These are phyloP conservation scores for Phasia obesa DNA, from an alignment of 2,888 invertebrate species.

Conservation along the genomic window DNA sequence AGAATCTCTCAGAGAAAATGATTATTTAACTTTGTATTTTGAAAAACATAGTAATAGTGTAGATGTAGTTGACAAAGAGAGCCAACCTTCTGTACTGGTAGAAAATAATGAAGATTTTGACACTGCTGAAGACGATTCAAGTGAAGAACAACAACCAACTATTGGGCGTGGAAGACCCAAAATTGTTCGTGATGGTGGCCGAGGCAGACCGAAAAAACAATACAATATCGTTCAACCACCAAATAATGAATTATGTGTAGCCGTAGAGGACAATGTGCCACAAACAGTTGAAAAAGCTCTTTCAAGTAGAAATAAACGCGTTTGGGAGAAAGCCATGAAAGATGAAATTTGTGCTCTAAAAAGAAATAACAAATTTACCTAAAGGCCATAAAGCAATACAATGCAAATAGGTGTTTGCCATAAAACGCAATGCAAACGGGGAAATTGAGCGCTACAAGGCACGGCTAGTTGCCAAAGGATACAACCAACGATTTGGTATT, in stretches of 20 bases:
- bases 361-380: conserved; percentile 7
- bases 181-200: conserved; percentile 6
- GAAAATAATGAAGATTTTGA: conserved; percentile 20
- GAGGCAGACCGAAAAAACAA: conserved; percentile 1
- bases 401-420: conserved; percentile 54
- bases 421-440: conserved; percentile 61
- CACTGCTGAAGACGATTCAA: conserved; percentile 12
- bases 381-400: conserved; percentile 22
- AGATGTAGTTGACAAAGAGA: too few relatives aligned
- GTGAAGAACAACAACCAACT: background rate
- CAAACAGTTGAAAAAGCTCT: conserved; percentile 9
- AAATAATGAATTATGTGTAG: conserved; percentile 8
- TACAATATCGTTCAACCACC: background rate
- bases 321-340: conserved; percentile 27
- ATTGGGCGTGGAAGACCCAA: conserved; percentile 6
- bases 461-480: conserved; percentile 38
- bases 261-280: conserved; percentile 18
- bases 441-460: conserved; percentile 66
- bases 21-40: too few relatives aligned
- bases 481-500: conserved; percentile 12
- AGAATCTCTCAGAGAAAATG: too few relatives aligned
- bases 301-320: background rate
- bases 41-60: too few relatives aligned
- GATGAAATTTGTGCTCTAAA: conserved; percentile 4
- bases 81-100: too few relatives aligned